These are phyloP conservation scores for Torymus aiolomorphi DNA, from an alignment of 2,888 invertebrate species.

Conservation along the genomic window DNA sequence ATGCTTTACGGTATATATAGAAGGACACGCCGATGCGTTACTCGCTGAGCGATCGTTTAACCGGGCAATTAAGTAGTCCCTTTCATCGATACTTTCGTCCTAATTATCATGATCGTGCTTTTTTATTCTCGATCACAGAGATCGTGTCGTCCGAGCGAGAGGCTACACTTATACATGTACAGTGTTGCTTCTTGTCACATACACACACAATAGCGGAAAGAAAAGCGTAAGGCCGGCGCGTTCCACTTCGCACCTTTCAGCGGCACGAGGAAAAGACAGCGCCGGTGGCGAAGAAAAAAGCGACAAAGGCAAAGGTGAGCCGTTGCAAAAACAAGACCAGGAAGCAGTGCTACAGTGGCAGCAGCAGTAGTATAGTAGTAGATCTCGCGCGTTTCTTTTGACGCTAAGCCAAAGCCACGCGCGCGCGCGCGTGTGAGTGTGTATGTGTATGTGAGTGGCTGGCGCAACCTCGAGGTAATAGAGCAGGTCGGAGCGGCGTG, in stretches of 20 bases:
- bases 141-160: no score
- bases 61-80: no score
- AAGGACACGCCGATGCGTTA: no score
- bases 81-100: no score
- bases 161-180: no score
- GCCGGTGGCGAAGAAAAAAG: neutral
- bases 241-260: neutral
- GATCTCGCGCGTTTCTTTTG: constrained; percentile 10
- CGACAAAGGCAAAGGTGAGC: neutral
- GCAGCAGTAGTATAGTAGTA: no score
- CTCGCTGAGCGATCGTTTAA: no score
- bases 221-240: constrained; percentile 16
- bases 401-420: constrained; percentile 6
- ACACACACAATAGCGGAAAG: constrained; percentile 20
- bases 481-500: constrained; percentile 6
- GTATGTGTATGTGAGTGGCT: neutral
- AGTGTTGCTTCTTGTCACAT: no score
- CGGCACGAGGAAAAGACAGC: neutral
- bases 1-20: no score
- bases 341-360: neutral
- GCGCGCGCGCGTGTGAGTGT: neutral
- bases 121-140: no score
- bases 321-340: neutral
- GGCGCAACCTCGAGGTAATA: constrained; percentile 37
- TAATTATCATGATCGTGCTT: no score